Evolutionary conservation across 2,888 invertebrate genomes (phyloP).

Genomic region (Eristalis intricaria): DNA sequence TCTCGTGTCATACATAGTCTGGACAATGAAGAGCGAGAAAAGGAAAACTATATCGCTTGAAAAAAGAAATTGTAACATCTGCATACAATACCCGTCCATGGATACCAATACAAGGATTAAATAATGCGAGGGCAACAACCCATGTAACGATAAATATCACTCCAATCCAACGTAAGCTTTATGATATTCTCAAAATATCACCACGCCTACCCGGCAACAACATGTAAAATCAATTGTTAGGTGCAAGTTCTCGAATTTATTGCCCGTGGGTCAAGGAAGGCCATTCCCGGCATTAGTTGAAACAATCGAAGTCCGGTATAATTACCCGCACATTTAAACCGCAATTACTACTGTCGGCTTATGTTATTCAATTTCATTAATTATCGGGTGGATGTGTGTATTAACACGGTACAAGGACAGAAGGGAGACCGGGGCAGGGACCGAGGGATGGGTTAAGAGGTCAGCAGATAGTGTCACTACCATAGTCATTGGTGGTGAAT

Average conservation of each 20-base stretch:
- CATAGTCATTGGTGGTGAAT: background rate
- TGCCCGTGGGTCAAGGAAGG: constrained; percentile 51
- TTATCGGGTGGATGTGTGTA: constrained; percentile 62
- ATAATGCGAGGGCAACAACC: background rate
- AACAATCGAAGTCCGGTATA: constrained; percentile 52
- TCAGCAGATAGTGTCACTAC: constrained; percentile 47
- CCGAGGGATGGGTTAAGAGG: constrained; percentile 4
- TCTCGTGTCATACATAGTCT: too few relatives aligned
- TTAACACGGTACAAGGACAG: constrained; percentile 29
- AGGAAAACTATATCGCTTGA: too few relatives aligned
- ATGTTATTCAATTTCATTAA: constrained; percentile 71
- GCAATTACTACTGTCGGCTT: constrained; percentile 67
- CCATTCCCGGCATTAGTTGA: constrained; percentile 25
- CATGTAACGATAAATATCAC: constrained; percentile 24
- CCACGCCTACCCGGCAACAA: constrained; percentile 26
- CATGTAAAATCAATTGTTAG: constrained; percentile 27
- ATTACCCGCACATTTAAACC: constrained; percentile 69
- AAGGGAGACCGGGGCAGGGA: background rate
- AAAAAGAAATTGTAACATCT: too few relatives aligned
- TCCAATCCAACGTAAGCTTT: constrained; percentile 9
- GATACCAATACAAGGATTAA: background rate
- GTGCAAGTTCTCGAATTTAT: constrained; percentile 58
- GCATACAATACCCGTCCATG: background rate
- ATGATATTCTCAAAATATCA: constrained; percentile 15
- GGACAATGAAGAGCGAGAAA: too few relatives aligned